Evolutionary conservation across 2,113 vertebrate species (phyloP).

Genomic region (Climacteris rufus): DNA sequence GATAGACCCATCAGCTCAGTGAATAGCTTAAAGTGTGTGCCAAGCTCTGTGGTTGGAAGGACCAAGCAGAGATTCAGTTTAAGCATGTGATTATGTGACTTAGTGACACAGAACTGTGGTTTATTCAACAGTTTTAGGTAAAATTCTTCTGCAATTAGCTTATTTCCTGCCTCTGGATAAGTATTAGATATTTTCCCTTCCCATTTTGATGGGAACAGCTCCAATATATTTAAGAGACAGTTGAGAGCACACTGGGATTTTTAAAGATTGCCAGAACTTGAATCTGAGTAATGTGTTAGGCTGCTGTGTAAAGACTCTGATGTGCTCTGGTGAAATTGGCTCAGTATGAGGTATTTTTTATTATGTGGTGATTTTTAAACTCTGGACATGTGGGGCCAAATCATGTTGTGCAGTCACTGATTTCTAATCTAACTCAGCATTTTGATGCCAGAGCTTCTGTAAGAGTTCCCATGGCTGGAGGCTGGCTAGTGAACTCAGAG

Average conservation of each 20-base stretch:
- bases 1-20: neutral
- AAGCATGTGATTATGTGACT: neutral
- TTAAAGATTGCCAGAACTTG: slow-evolving; percentile 29
- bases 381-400: neutral
- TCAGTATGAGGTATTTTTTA: neutral
- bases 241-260: neutral
- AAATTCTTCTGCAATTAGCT: slow-evolving; percentile 44
- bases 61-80: neutral
- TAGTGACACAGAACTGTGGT: neutral
- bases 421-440: slow-evolving; percentile 5
- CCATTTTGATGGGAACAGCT: neutral
- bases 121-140: slow-evolving; percentile 18
- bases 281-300: neutral
- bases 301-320: neutral
- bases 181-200: slow-evolving; percentile 31
- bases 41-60: neutral
- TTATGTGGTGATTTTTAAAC: slow-evolving; percentile 19
- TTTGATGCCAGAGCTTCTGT: neutral
- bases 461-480: neutral
- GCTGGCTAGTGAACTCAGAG: neutral
- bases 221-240: slow-evolving; percentile 18
- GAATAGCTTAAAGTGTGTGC: neutral
- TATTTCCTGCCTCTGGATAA: slow-evolving; percentile 17
- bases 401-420: neutral
- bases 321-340: neutral